A percentile compares a stretch with the other conserved stretches of the same genome.
Conservation (phyloP, 2,113 vertebrate species). For the Morone chrysops region DNA sequence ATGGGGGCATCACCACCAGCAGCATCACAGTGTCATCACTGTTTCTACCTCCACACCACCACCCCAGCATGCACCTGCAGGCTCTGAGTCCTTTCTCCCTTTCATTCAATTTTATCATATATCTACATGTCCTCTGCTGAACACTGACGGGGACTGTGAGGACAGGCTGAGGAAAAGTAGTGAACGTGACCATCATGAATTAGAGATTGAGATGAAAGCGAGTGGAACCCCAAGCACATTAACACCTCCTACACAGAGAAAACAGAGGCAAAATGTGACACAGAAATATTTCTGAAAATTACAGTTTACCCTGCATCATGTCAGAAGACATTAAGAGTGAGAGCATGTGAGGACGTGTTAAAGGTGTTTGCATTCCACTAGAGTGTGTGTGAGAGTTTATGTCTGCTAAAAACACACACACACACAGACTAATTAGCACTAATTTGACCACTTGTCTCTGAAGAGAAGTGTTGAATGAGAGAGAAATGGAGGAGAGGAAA, state of each 20-base stretch:
- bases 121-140: slow-evolving; percentile 48
- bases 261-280: background rate
- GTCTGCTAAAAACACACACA: slow-evolving; percentile 40
- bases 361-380: slow-evolving; percentile 33
- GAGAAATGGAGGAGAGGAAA: slow-evolving; percentile 23
- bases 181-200: slow-evolving; percentile 53
- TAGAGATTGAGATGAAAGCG: slow-evolving; percentile 65
- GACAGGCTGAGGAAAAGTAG: slow-evolving; percentile 29
- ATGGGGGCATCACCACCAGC: too few relatives aligned
- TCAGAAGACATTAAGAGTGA: slow-evolving; percentile 82
- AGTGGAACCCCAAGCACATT: slow-evolving; percentile 17
- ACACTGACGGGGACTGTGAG: slow-evolving; percentile 43
- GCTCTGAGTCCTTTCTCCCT: slow-evolving; percentile 28
- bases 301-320: slow-evolving; percentile 68
- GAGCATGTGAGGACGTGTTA: slow-evolving; percentile 59
- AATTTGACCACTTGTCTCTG: slow-evolving; percentile 81
- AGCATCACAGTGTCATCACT: too few relatives aligned
- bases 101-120: slow-evolving; percentile 62
- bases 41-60: too few relatives aligned
- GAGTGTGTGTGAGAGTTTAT: slow-evolving; percentile 66
- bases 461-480: slow-evolving; percentile 53
- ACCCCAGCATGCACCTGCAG: too few relatives aligned
- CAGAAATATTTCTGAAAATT: slow-evolving; percentile 9
- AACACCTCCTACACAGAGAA: slow-evolving; percentile 4
- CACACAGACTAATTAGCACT: slow-evolving; percentile 71